Evolutionary conservation across 2,888 invertebrate genomes (phyloP).

Genomic region (Crematogaster levior): DNA sequence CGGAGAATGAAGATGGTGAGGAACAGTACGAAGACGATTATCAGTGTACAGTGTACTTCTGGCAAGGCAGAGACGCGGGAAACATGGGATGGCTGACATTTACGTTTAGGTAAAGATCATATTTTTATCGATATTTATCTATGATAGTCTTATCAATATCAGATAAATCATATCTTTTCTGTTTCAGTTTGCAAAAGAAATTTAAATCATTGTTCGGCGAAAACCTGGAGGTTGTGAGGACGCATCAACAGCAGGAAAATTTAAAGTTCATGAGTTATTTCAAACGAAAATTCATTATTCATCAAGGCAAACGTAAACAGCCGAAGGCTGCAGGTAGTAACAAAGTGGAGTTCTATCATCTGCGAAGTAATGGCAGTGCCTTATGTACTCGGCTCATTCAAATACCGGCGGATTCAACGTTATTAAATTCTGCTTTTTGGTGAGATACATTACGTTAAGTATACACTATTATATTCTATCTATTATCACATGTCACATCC

Average conservation of each 20-base stretch:
- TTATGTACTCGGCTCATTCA: slow-evolving; percentile 97
- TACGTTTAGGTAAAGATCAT: slow-evolving; percentile 91
- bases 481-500: neutral
- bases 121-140: slow-evolving; percentile 94
- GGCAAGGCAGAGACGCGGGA: slow-evolving; percentile 98
- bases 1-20: slow-evolving; percentile 87
- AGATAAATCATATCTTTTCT: neutral
- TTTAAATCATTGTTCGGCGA: slow-evolving; percentile 95
- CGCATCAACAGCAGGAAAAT: slow-evolving; percentile 99
- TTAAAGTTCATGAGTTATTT: slow-evolving; percentile 99
- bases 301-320: slow-evolving; percentile 93
- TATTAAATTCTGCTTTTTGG: slow-evolving; percentile 98
- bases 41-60: slow-evolving; percentile 99
- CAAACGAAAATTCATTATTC: slow-evolving; percentile 96
- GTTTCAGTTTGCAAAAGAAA: slow-evolving; percentile 92
- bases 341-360: slow-evolving; percentile 95
- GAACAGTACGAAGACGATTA: slow-evolving; percentile 90
- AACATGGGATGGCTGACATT: slow-evolving; percentile 99
- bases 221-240: slow-evolving; percentile 97
- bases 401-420: slow-evolving; percentile 93
- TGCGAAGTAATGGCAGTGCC: slow-evolving; percentile 98
- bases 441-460: slow-evolving; percentile 85
- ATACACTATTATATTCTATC: neutral
- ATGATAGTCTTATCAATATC: slow-evolving; percentile 38
- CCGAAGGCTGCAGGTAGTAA: slow-evolving; percentile 79